Conservation (phyloP, 2,888 invertebrate genomes). For the Pseudolycoriella hygida region DNA sequence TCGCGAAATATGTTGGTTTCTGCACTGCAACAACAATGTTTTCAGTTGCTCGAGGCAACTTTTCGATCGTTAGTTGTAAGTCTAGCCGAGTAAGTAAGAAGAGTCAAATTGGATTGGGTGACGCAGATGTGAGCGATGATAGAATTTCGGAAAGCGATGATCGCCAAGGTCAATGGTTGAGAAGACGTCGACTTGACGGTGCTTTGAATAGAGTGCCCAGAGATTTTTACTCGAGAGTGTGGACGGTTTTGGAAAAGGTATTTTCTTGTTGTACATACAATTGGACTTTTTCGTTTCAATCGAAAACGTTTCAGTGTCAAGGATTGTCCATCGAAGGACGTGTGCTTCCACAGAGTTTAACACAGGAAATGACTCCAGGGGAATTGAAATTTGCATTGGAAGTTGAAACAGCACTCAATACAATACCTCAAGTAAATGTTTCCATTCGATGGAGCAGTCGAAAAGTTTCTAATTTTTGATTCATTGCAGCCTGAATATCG, state of each 20-base stretch:
- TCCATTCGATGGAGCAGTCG: not conserved
- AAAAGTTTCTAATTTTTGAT: not conserved
- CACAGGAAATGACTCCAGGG: conserved; percentile 97
- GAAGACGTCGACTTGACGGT: conserved; percentile 85
- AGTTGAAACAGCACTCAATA: conserved; percentile 91
- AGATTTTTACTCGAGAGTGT: conserved; percentile 90
- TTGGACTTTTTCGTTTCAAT: conserved; percentile 2
- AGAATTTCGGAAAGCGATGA: conserved; percentile 33
- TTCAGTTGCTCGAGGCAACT: conserved; percentile 66
- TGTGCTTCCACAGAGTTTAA: conserved; percentile 76
- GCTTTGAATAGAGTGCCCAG: conserved; percentile 92
- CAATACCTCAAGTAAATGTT: conserved; percentile 65
- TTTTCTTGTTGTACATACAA: too few species aligned
- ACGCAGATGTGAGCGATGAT: conserved; percentile 29
- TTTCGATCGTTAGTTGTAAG: conserved; percentile 76
- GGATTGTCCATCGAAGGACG: conserved; percentile 86
- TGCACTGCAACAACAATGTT: conserved; percentile 16
- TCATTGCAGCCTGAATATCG: conserved; percentile 62
- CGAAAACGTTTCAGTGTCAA: too few species aligned
- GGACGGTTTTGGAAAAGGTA: conserved; percentile 78
- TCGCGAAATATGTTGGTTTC: not conserved
- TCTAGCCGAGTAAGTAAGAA: conserved; percentile 69
- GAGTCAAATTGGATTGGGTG: conserved; percentile 34
- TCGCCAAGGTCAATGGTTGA: conserved; percentile 92
- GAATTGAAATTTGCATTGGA: conserved; percentile 96